Conservation (phyloP, 2,888 invertebrate species). For the Blastobasis adustella region DNA sequence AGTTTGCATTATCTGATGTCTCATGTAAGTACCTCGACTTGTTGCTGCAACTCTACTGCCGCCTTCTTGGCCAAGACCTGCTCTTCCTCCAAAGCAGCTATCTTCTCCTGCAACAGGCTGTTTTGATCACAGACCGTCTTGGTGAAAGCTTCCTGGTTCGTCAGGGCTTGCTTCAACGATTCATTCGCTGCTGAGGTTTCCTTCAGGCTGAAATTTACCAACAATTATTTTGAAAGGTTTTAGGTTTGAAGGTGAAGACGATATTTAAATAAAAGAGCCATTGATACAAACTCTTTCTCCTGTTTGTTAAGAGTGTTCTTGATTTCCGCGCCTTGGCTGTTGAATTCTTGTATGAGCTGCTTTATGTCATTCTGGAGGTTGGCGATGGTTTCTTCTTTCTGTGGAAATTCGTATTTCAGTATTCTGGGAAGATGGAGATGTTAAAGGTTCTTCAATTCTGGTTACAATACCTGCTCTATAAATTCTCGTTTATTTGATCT, state of each 20-base stretch:
- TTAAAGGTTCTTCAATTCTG: too few relatives aligned
- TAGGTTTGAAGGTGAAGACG: too few relatives aligned
- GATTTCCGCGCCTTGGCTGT: conserved; percentile 21
- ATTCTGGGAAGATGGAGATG: too few relatives aligned
- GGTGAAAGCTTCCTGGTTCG: conserved; percentile 29
- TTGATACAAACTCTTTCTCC: conserved; percentile 24
- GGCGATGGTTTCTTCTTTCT: conserved; percentile 30
- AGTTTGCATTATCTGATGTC: too few relatives aligned
- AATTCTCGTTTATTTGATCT: too few relatives aligned
- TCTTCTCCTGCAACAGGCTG: conserved; percentile 23
- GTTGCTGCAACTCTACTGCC: conserved; percentile 13
- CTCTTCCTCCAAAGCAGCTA: conserved; percentile 22
- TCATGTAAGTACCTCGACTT: conserved; percentile 16
- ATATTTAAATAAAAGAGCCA: too few relatives aligned
- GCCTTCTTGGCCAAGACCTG: conserved; percentile 4
- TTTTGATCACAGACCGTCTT: conserved; percentile 25
- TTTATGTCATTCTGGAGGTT: conserved; percentile 27
- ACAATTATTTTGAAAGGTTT: too few relatives aligned
- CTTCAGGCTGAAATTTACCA: conserved; percentile 21
- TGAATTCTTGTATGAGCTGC: conserved; percentile 25
- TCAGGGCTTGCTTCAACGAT: conserved; percentile 27
- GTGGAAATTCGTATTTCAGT: not conserved
- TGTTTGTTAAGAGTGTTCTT: conserved; percentile 20
- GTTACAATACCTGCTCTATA: too few relatives aligned
- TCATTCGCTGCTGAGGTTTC: conserved; percentile 22